Evolutionary conservation across 2,113 vertebrate species (phyloP).

Genomic region (Oreocharis arfaki): DNA sequence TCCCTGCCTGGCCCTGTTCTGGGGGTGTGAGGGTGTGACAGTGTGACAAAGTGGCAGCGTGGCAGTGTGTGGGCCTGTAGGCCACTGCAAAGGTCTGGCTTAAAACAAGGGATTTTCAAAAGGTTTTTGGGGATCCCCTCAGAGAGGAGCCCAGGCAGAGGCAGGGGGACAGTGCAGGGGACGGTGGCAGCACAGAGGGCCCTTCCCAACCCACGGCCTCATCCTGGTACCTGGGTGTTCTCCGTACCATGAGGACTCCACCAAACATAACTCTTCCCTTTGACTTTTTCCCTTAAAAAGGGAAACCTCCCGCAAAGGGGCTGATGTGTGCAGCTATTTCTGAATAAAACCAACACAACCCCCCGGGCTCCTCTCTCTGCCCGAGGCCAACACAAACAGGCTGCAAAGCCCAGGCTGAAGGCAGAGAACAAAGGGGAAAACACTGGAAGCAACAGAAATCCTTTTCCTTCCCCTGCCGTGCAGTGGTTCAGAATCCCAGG

Average conservation of each 20-base stretch:
- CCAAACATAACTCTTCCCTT: background rate
- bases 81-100: background rate
- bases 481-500: background rate
- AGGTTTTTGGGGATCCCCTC: background rate
- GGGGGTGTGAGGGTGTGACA: background rate
- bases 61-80: background rate
- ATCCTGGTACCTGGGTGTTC: too few relatives aligned
- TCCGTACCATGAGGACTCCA: fast-evolving
- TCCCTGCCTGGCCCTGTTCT: background rate
- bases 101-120: background rate
- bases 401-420: background rate
- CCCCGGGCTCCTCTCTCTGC: background rate
- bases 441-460: background rate
- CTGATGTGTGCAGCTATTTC: background rate
- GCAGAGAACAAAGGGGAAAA: background rate
- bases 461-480: background rate
- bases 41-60: background rate
- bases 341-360: background rate
- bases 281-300: background rate
- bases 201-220: background rate
- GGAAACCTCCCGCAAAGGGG: background rate
- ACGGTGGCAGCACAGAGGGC: background rate
- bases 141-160: background rate
- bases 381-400: background rate
- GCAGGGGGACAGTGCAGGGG: background rate